Conservation (phyloP, 2,113 vertebrate species). For the Psophia crepitans region DNA sequence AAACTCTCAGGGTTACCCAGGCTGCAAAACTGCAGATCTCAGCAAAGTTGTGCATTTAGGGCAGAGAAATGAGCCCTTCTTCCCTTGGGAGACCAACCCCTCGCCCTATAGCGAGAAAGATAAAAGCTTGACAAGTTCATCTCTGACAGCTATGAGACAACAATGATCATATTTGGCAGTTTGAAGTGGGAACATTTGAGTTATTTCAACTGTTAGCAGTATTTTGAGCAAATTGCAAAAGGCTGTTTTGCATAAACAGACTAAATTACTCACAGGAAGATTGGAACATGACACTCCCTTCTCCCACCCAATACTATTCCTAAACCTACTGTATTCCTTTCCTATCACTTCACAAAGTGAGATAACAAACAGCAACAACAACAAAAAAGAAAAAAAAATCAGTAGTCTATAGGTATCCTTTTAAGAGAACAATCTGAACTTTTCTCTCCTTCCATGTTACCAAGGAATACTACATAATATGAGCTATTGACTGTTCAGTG, state of each 20-base stretch:
- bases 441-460: background rate
- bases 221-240: conserved; percentile 1
- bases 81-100: background rate
- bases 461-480: background rate
- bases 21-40: background rate
- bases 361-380: background rate
- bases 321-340: background rate
- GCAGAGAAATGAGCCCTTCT: background rate
- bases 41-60: background rate
- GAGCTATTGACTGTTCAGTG: background rate
- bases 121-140: background rate
- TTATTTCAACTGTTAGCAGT: background rate
- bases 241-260: background rate
- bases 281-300: background rate
- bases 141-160: background rate
- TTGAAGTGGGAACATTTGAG: conserved; percentile 16
- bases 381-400: background rate
- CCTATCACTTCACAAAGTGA: background rate
- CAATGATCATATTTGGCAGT: background rate
- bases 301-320: background rate
- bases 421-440: background rate
- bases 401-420: background rate
- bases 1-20: background rate
- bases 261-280: background rate
- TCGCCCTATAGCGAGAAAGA: background rate